A percentile compares a stretch with the other conserved stretches of the same genome.
Evolutionary conservation across 2,797 vertebrate species (phyloP).

Genomic region (Gallirallus australis): DNA sequence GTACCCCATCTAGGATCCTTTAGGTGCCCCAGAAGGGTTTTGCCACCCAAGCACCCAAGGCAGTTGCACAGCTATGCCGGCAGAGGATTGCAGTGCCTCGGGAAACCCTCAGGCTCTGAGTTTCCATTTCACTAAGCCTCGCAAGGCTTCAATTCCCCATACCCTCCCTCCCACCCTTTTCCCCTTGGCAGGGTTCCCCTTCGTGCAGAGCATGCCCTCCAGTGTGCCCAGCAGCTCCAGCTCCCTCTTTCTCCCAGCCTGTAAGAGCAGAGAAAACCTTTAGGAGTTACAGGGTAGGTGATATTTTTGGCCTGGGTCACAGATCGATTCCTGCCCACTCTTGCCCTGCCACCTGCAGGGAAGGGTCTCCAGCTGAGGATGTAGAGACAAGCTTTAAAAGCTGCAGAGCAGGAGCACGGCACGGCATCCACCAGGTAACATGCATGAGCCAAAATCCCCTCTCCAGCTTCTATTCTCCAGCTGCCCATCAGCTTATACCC

Average conservation of each 20-base stretch:
- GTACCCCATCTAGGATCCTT: neutral
- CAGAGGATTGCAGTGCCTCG: neutral
- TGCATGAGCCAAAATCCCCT: neutral
- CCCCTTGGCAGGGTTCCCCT: neutral
- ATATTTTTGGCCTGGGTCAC: conserved; percentile 88
- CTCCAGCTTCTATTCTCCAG: neutral
- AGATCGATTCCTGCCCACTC: conserved; percentile 47
- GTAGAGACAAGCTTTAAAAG: conserved; percentile 80
- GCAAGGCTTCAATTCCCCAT: neutral
- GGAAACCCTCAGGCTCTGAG: neutral
- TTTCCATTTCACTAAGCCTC: neutral
- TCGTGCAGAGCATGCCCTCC: neutral
- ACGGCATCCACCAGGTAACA: conserved; percentile 75
- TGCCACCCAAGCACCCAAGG: neutral
- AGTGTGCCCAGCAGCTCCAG: neutral
- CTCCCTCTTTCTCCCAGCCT: conserved; percentile 8
- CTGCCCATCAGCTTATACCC: neutral
- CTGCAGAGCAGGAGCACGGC: conserved; percentile 79
- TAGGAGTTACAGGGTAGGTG: conserved; percentile 57
- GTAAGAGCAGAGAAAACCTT: neutral
- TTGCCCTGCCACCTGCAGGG: conserved; percentile 83
- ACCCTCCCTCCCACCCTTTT: neutral
- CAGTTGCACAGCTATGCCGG: neutral
- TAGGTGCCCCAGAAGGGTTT: neutral
- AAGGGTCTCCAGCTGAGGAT: conserved; percentile 81